A percentile compares a stretch with the other conserved stretches of the same genome.
Evolutionary conservation across 2,113 vertebrate genomes (phyloP).

Genomic region (Symphodus melops): DNA sequence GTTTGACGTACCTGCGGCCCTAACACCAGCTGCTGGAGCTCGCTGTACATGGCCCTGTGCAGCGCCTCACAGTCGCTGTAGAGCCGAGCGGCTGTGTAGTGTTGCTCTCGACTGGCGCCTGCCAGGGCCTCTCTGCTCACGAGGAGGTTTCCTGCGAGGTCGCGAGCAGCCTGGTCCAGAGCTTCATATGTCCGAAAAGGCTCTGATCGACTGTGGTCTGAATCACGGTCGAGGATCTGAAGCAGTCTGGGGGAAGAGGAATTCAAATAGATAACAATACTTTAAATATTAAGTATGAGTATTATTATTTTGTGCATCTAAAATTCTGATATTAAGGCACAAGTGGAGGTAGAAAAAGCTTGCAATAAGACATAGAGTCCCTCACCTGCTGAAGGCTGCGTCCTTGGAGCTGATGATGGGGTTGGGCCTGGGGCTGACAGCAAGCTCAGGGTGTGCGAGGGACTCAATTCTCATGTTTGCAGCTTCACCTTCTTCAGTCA

Average conservation of each 20-base stretch:
- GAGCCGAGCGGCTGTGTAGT: constrained; percentile 77
- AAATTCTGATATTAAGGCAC: too few species aligned
- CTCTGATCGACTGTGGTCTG: constrained; percentile 79
- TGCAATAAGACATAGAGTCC: background rate
- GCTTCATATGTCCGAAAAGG: constrained; percentile 88
- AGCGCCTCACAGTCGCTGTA: constrained; percentile 82
- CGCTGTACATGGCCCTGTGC: constrained; percentile 80
- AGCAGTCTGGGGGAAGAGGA: constrained; percentile 82
- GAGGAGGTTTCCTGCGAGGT: constrained; percentile 81
- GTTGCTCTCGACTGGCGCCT: constrained; percentile 78
- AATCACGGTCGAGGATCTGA: constrained; percentile 83
- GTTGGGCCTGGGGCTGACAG: constrained; percentile 73
- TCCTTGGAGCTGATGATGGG: constrained; percentile 85
- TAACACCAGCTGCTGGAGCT: constrained; percentile 85
- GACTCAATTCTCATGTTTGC: constrained; percentile 76
- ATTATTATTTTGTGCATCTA: too few species aligned
- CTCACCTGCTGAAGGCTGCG: constrained; percentile 86
- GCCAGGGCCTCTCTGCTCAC: constrained; percentile 76
- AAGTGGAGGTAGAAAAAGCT: too few species aligned
- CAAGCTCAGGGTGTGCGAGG: constrained; percentile 79
- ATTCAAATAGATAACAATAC: background rate
- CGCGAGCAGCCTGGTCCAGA: constrained; percentile 83
- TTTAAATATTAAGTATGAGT: too few species aligned
- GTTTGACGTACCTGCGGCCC: constrained; percentile 84
- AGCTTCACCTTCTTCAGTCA: constrained; percentile 72